A percentile compares a stretch with the other conserved stretches of the same genome.
Conservation (phyloP, 2,113 vertebrate species). For the Hydrolagus affinis region DNA sequence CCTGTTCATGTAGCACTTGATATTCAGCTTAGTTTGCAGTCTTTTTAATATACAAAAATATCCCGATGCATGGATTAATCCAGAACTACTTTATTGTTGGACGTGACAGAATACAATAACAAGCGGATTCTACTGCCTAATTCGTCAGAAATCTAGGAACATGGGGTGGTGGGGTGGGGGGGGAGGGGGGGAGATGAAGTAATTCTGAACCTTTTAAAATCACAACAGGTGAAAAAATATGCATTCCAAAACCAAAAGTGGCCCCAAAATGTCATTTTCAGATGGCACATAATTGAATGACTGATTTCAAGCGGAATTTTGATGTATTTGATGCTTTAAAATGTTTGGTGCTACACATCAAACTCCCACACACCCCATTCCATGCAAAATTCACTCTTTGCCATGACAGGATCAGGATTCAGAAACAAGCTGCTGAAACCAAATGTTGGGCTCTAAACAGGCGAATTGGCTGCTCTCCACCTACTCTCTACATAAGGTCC, state of each 20-base stretch:
- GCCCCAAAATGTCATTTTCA: background rate
- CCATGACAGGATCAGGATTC: background rate
- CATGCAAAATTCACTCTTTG: background rate
- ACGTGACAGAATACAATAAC: background rate
- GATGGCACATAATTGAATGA: background rate
- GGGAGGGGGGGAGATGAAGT: no score
- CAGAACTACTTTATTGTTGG: background rate
- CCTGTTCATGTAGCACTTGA: background rate
- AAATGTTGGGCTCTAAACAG: background rate
- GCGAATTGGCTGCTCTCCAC: background rate
- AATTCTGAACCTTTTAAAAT: background rate
- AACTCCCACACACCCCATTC: background rate
- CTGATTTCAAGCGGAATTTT: background rate
- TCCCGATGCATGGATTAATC: no score
- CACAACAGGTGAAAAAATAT: background rate
- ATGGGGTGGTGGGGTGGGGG: no score
- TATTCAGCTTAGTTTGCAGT: background rate
- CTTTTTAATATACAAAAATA: background rate
- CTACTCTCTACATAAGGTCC: background rate
- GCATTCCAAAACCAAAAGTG: background rate
- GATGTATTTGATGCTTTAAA: background rate
- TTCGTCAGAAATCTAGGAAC: background rate
- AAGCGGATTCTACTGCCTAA: background rate
- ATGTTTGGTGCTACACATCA: background rate
- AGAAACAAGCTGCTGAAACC: background rate